A percentile compares a stretch with the other conserved stretches of the same genome.
Evolutionary conservation across 1,140 invertebrate species (phyloP).

Genomic region (Drosophila malerkotliana): DNA sequence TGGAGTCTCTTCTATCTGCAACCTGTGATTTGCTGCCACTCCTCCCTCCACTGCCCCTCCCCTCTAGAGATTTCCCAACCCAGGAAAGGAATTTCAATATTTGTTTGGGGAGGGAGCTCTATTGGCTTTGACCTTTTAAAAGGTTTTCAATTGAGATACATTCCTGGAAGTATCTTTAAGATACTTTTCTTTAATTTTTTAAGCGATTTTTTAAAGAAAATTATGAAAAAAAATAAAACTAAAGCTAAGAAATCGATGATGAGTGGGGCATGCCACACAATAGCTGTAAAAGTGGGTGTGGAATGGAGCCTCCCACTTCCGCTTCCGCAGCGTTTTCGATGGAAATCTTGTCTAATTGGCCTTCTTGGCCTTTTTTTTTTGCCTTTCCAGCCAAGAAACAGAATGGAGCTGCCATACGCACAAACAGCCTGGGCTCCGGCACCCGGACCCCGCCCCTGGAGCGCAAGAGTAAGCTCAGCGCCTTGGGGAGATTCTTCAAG

Average conservation of each 20-base stretch:
- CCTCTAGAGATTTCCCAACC: slow-evolving; percentile 45
- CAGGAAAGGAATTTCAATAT: slow-evolving; percentile 32
- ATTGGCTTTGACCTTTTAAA: background rate
- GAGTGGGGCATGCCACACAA: slow-evolving; percentile 28
- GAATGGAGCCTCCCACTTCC: slow-evolving; percentile 42
- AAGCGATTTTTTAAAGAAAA: background rate
- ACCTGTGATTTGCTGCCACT: slow-evolving; percentile 8
- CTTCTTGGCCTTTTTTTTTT: slow-evolving; percentile 8
- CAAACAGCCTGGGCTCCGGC: slow-evolving; percentile 93
- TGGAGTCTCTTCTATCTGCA: slow-evolving; percentile 15
- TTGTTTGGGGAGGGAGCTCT: slow-evolving; percentile 2
- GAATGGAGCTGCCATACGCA: slow-evolving; percentile 94
- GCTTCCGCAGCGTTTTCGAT: slow-evolving; percentile 52
- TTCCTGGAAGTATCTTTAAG: background rate
- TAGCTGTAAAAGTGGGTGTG: slow-evolving; percentile 49
- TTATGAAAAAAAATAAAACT: background rate
- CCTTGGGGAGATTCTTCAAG: slow-evolving; percentile 97
- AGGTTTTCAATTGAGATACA: background rate
- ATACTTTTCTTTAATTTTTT: background rate
- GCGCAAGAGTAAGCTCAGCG: slow-evolving; percentile 96
- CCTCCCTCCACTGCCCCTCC: too few species aligned
- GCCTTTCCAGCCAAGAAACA: slow-evolving; percentile 94
- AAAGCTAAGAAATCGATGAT: too few species aligned
- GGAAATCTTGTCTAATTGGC: slow-evolving; percentile 36
- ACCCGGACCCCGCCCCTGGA: slow-evolving; percentile 91